These are phyloP conservation scores for Macrostomum cliftonense DNA, from an alignment of 2,888 invertebrate genomes.

Conservation along the genomic window DNA sequence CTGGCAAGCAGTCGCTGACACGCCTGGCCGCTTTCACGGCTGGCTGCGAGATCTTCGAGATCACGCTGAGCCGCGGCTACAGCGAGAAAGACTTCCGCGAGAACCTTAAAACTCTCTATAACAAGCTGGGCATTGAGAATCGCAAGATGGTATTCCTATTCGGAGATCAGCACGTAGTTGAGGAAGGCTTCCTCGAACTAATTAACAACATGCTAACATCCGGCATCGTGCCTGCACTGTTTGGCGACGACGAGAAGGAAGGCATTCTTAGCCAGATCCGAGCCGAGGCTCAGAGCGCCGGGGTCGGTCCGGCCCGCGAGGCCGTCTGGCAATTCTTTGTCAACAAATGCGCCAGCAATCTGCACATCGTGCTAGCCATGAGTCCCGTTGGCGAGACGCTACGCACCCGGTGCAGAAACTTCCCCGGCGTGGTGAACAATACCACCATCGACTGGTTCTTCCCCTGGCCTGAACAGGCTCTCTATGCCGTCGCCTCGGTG, in stretches of 20 bases:
- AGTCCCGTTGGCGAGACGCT: slow-evolving; percentile 64
- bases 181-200: slow-evolving; percentile 56
- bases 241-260: slow-evolving; percentile 71
- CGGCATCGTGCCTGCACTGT: slow-evolving; percentile 66
- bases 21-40: slow-evolving; percentile 64
- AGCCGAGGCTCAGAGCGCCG: slow-evolving; percentile 50
- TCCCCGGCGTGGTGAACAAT: slow-evolving; percentile 74
- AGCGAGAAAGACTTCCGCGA: slow-evolving; percentile 63
- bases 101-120: slow-evolving; percentile 61
- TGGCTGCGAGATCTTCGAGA: slow-evolving; percentile 54
- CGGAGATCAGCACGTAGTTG: slow-evolving; percentile 53
- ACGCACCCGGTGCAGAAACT: slow-evolving; percentile 64
- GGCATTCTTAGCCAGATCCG: slow-evolving; percentile 52
- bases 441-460: slow-evolving; percentile 83
- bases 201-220: slow-evolving; percentile 77
- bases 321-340: slow-evolving; percentile 67
- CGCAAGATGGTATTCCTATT: slow-evolving; percentile 64
- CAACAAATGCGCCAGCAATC: slow-evolving; percentile 56
- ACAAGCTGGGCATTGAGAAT: slow-evolving; percentile 55
- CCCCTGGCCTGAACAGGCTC: slow-evolving; percentile 74
- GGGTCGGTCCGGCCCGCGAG: slow-evolving; percentile 56
- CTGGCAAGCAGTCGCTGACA: slow-evolving; percentile 60
- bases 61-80: slow-evolving; percentile 64
- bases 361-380: slow-evolving; percentile 76
- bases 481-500: slow-evolving; percentile 65